A percentile compares a stretch with the other conserved stretches of the same genome.
phyloP scores from a whole-genome alignment of 2,888 invertebrate genomes.

The Hemaris fuciformis region DNA sequence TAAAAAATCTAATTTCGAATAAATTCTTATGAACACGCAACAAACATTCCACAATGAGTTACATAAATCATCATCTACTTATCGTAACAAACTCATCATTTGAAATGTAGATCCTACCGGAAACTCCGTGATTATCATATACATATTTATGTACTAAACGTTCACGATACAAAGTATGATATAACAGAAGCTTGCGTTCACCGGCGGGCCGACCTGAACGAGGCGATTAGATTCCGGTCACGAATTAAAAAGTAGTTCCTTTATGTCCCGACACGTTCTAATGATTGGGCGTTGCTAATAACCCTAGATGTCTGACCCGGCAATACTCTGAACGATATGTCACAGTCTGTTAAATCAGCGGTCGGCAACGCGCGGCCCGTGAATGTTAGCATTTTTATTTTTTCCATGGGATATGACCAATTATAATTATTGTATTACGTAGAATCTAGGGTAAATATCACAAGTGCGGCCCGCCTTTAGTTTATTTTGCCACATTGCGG shows the following conservation, averaged over 20 bases:
- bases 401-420: no score
- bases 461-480: no score
- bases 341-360: no score
- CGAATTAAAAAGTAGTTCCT: slow-evolving; percentile 11
- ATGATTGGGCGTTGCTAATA: background rate
- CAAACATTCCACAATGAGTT: background rate
- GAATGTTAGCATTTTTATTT: no score
- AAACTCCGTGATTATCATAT: background rate
- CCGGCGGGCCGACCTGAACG: background rate
- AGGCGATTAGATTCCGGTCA: slow-evolving; percentile 2
- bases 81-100: background rate
- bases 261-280: background rate
- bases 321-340: no score
- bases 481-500: no score
- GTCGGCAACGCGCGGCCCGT: no score
- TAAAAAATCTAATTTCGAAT: background rate
- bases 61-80: background rate
- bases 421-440: no score
- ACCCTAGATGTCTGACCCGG: no score
- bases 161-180: background rate
- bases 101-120: background rate
- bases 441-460: no score
- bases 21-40: background rate
- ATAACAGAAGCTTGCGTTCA: background rate
- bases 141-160: background rate